phyloP scores from a whole-genome alignment of 2,113 vertebrate genomes.

The Poeciliopsis prolifica region DNA sequence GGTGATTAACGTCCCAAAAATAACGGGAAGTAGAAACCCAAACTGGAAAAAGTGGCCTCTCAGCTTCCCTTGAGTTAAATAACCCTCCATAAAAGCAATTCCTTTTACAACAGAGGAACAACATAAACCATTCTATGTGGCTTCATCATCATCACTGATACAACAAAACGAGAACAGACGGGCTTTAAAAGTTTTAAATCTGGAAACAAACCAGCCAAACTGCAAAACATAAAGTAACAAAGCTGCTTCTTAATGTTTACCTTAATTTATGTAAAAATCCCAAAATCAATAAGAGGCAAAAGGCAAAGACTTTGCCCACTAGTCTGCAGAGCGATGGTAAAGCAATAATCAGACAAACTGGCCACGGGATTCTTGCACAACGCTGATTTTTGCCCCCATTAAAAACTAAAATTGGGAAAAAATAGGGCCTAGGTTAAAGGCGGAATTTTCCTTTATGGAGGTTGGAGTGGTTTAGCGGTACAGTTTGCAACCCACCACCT shows the following conservation, averaged over 20 bases:
- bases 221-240: neutral
- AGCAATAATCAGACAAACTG: neutral
- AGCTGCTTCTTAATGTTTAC: neutral
- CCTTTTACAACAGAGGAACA: neutral
- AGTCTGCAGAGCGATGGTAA: neutral
- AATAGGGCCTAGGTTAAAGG: neutral
- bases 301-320: neutral
- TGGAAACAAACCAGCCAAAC: neutral
- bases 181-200: neutral
- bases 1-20: neutral
- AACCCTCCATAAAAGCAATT: neutral
- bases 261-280: neutral
- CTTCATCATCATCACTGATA: neutral
- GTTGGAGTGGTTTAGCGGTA: conserved; percentile 35
- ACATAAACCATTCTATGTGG: neutral
- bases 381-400: neutral
- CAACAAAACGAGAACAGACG: neutral
- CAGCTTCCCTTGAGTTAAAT: neutral
- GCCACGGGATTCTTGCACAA: neutral
- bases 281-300: neutral
- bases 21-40: neutral
- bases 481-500: conserved; percentile 75
- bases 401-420: neutral
- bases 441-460: conserved; percentile 22
- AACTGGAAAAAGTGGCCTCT: neutral